Percentiles rank a stretch among this genome's conserved stretches.
Conservation (phyloP, 2,888 invertebrate genomes). For the Drosophila atroscutellata region DNA sequence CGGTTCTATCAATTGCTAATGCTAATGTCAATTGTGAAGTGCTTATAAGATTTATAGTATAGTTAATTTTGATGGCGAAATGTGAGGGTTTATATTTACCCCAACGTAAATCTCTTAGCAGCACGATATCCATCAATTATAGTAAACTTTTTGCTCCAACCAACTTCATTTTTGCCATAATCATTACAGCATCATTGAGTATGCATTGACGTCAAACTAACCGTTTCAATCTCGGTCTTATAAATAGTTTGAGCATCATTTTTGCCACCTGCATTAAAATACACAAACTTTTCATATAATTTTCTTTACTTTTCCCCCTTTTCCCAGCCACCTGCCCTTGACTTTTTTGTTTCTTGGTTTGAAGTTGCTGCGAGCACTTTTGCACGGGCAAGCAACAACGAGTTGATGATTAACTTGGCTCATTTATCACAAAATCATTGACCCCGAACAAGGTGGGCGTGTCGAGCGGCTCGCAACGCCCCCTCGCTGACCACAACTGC, state of each 20-base stretch:
- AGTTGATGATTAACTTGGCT: slow-evolving; percentile 62
- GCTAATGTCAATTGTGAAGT: slow-evolving; percentile 26
- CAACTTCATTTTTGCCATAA: slow-evolving; percentile 12
- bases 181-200: slow-evolving; percentile 37
- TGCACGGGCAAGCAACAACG: slow-evolving; percentile 9
- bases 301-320: neutral
- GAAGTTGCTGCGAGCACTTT: slow-evolving; percentile 9
- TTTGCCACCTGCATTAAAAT: slow-evolving; percentile 39
- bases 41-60: slow-evolving; percentile 15
- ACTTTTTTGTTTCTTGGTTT: neutral
- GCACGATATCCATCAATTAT: slow-evolving; percentile 48
- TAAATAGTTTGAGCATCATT: slow-evolving; percentile 42
- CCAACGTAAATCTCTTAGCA: slow-evolving; percentile 41
- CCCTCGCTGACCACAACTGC: slow-evolving; percentile 45
- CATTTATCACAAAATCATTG: slow-evolving; percentile 74
- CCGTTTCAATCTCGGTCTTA: slow-evolving; percentile 10
- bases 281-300: slow-evolving; percentile 26
- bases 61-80: slow-evolving; percentile 39
- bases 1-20: slow-evolving; percentile 17
- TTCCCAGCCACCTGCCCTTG: neutral
- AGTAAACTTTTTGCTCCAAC: slow-evolving; percentile 10
- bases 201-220: slow-evolving; percentile 42
- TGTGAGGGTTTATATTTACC: slow-evolving; percentile 25
- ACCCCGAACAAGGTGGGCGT: slow-evolving; percentile 21
- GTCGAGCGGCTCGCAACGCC: slow-evolving; percentile 12